Percentiles rank a stretch among this genome's conserved stretches.
Conservation (phyloP, 1,140 invertebrate species). For the Monochamus saltuarius region DNA sequence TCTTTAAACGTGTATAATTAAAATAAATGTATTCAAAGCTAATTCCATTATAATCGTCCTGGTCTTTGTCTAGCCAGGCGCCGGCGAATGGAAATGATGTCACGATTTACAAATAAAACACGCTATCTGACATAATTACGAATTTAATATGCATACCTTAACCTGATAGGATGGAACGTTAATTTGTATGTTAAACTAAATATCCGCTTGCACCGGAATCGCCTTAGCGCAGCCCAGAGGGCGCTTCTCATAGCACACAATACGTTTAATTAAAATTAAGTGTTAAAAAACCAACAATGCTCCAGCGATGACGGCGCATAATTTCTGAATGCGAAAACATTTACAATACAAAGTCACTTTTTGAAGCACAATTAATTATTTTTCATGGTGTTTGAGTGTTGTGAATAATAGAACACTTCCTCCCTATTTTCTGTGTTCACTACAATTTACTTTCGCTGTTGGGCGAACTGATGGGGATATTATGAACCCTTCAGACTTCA, state of each 20-base stretch:
- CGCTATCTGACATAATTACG: too few relatives aligned
- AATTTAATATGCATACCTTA: too few relatives aligned
- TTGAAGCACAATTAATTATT: slow-evolving; percentile 48
- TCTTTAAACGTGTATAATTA: too few relatives aligned
- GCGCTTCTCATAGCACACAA: background rate
- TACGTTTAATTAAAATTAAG: slow-evolving; percentile 18
- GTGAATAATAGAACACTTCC: slow-evolving; percentile 42
- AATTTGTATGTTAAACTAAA: background rate
- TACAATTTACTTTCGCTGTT: slow-evolving; percentile 19
- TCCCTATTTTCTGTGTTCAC: slow-evolving; percentile 36
- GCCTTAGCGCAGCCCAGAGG: too few relatives aligned
- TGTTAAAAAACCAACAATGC: slow-evolving; percentile 35
- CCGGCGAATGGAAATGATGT: too few relatives aligned
- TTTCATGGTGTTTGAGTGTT: slow-evolving; percentile 46
- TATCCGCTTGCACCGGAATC: slow-evolving; percentile 2
- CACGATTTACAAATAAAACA: too few relatives aligned
- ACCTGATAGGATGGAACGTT: too few relatives aligned
- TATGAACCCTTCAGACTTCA: slow-evolving; percentile 36
- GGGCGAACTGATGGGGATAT: slow-evolving; percentile 38
- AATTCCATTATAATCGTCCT: too few relatives aligned
- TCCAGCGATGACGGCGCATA: slow-evolving; percentile 33
- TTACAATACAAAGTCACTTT: slow-evolving; percentile 41
- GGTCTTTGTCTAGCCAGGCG: too few relatives aligned
- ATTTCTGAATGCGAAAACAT: slow-evolving; percentile 37
- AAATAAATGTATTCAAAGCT: too few relatives aligned